Conservation (phyloP, 2,113 vertebrate species). For the Seriola aureovittata region DNA sequence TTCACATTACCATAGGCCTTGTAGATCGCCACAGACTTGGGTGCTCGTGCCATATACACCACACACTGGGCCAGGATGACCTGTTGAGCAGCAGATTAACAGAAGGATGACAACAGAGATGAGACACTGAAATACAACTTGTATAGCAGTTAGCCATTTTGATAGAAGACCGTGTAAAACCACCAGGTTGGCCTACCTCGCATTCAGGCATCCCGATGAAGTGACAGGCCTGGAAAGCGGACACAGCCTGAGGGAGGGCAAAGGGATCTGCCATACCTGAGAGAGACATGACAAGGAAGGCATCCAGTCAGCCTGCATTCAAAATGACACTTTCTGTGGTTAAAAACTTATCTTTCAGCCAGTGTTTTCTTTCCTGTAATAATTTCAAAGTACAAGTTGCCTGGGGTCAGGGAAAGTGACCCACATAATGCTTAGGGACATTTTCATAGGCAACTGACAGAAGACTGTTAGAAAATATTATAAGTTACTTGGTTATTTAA, state of each 20-base stretch:
- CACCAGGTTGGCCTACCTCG: constrained; percentile 86
- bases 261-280: constrained; percentile 93
- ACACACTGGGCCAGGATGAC: constrained; percentile 97
- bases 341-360: neutral
- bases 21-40: constrained; percentile 93
- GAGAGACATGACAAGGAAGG: constrained; percentile 8
- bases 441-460: no score
- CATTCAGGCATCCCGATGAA: constrained; percentile 99
- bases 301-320: neutral
- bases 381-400: neutral
- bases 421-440: no score
- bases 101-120: neutral
- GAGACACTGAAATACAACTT: neutral
- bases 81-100: constrained; percentile 74
- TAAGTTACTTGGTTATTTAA: no score
- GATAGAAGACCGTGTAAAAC: neutral
- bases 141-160: neutral
- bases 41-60: constrained; percentile 92
- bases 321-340: neutral
- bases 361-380: neutral
- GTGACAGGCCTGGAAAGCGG: constrained; percentile 96
- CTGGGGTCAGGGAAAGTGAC: no score
- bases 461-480: no score
- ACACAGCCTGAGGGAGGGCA: constrained; percentile 94
- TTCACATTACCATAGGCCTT: constrained; percentile 92